Evolutionary conservation across 2,888 invertebrate genomes (phyloP), one percentile per base, ranked within the genome.

Genomic region (Scaptomyza cyrtandrae): DNA sequence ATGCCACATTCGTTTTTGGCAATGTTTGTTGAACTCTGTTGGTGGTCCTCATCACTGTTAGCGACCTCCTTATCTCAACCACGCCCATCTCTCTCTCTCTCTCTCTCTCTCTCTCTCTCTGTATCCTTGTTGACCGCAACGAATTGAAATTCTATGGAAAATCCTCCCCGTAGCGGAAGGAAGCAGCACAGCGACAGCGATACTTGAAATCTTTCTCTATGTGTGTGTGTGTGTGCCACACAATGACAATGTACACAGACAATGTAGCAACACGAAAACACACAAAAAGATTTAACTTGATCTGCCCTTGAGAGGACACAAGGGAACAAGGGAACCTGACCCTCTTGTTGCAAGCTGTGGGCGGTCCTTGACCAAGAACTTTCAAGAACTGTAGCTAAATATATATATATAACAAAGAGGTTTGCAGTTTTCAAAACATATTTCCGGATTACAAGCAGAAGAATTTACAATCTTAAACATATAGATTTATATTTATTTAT

Each of bases 121-220:
- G 9, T 2, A 39, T 1, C 41, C 55, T 52, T 10, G 62, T 49
- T 65, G 65, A 54, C 68, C 52, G 46, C 54, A 60, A 31, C 54
- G 50, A 48, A 54, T 68, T 16, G 64, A 54, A 50, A 37, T 73
- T 55, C 71, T 45, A 41, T 57, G 45, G 69, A 72, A 77, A 76
- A 65, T 44, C 27, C 33, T 10, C 10, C 43, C 45, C 60, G 41
- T 24, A 37, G 52, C 74, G 73, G 73, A 73, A 73, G 74, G 73
- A 73, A 73, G 49, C 50, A 73, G 49, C 50, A 46, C 46, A 29
- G 45, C 37, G 56, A 62, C 46, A 53, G n/a, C n/a, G n/a, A 54
- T 55, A 63, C 74, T 69, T 53, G 43, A 72, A 72, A 35, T 29
- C 24, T 11, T 24, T 39, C 14, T 14, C n/a, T 2, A 4, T 24